Percentiles rank a stretch among this genome's conserved stretches.
phyloP scores from a whole-genome alignment of 1,140 invertebrate species.

The Euura lappo region DNA sequence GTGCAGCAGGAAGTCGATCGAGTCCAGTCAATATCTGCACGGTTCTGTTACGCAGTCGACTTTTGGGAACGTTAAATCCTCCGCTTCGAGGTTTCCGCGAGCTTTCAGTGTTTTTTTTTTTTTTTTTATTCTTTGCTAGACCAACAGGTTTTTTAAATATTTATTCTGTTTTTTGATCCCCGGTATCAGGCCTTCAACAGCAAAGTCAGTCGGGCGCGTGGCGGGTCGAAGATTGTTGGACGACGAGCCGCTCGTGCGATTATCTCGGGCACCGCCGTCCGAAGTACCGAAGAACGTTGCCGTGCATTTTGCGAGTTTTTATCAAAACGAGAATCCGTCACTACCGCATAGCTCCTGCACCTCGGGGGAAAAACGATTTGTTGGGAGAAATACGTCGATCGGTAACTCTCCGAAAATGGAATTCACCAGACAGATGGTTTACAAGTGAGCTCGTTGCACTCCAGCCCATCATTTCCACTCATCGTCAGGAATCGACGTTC shows the following conservation, averaged over 20 bases:
- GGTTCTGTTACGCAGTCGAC: neutral
- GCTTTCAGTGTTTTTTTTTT: too few relatives aligned
- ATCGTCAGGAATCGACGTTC: too few relatives aligned
- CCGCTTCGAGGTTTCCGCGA: neutral
- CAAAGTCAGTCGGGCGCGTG: neutral
- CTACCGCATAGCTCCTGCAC: neutral
- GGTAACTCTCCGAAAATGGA: constrained; percentile 23
- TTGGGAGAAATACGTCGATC: neutral
- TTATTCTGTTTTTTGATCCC: neutral
- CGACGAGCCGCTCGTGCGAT: neutral
- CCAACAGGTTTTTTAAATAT: too few relatives aligned
- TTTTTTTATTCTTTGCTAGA: too few relatives aligned
- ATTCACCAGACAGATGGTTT: constrained; percentile 41
- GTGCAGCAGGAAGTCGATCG: neutral
- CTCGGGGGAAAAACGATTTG: neutral
- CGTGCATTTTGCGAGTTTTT: constrained; percentile 39
- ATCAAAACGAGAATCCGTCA: constrained; percentile 10
- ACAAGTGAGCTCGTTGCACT: constrained; percentile 27
- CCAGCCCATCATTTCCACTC: too few relatives aligned
- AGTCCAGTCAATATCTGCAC: neutral
- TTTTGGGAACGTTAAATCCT: neutral
- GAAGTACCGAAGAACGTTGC: constrained; percentile 25
- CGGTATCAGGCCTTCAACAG: neutral
- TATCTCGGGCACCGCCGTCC: neutral
- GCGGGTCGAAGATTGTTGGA: neutral